Conservation (phyloP, 2,113 vertebrate genomes). For the Dipodomys spectabilis region DNA sequence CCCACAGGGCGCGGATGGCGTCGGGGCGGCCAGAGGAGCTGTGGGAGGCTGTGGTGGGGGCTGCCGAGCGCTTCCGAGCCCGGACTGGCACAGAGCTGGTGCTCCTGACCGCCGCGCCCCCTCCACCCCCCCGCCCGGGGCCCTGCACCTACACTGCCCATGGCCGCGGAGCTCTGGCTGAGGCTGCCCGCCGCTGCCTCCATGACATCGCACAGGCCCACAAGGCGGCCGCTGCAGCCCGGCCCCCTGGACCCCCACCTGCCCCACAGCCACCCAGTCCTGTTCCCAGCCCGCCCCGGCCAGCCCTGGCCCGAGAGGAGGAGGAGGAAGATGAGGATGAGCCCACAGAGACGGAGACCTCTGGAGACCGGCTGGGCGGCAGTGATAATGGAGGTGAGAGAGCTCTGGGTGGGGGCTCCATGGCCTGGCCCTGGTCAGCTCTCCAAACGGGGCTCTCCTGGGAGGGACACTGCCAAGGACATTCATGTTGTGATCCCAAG, state of each 20-base stretch:
- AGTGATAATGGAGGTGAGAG: constrained; percentile 75
- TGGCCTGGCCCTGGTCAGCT: background rate
- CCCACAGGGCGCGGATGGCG: constrained; percentile 79
- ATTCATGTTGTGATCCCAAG: background rate
- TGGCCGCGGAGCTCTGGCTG: constrained; percentile 91
- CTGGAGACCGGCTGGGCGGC: constrained; percentile 69
- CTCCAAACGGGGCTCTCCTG: accelerated
- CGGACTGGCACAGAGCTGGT: constrained; percentile 93
- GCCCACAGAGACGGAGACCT: constrained; percentile 85
- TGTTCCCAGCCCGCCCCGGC: constrained; percentile 55
- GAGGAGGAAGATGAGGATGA: constrained; percentile 86
- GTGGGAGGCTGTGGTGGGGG: constrained; percentile 92
- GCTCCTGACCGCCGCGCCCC: constrained; percentile 91
- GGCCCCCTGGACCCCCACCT: constrained; percentile 80
- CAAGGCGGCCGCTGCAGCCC: constrained; percentile 88
- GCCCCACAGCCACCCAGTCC: constrained; percentile 78
- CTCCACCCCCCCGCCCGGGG: constrained; percentile 86
- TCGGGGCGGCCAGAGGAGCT: constrained; percentile 92
- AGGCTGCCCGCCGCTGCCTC: constrained; percentile 91
- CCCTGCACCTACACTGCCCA: constrained; percentile 90
- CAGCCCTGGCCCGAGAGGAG: constrained; percentile 28
- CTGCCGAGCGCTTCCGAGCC: constrained; percentile 91
- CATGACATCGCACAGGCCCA: constrained; percentile 94
- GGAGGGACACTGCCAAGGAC: background rate
- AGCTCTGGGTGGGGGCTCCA: background rate